A percentile compares a stretch with the other conserved stretches of the same genome.
Evolutionary conservation across 2,888 invertebrate genomes (phyloP).

Genomic region (Morinoia aosen): DNA sequence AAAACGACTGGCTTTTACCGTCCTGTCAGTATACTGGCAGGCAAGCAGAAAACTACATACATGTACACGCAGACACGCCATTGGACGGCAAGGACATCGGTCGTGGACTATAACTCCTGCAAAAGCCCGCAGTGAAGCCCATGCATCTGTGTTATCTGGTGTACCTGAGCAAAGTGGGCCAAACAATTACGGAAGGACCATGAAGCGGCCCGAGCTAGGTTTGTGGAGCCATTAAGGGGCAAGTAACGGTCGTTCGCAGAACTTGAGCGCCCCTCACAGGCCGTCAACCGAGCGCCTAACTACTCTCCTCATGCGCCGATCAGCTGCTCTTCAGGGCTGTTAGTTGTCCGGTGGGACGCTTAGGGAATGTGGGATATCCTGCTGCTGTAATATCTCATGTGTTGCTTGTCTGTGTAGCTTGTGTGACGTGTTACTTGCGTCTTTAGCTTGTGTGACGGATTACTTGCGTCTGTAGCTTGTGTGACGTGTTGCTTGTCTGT

Average conservation of each 20-base stretch:
- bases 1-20: not conserved
- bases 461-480: too few species aligned
- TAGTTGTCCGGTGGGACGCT: too few species aligned
- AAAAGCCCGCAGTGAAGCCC: not conserved
- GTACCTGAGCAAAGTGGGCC: not conserved
- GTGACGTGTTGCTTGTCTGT: too few species aligned
- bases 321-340: not conserved
- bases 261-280: not conserved
- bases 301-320: not conserved
- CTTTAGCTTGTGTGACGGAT: too few species aligned
- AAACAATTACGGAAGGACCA: constrained; percentile 31
- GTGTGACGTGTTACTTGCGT: too few species aligned
- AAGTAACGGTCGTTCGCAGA: constrained; percentile 8
- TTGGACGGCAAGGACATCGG: not conserved
- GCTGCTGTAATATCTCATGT: too few species aligned
- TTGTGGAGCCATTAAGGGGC: constrained; percentile 41
- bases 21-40: not conserved
- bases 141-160: not conserved
- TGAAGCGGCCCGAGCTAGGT: constrained; percentile 24
- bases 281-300: not conserved
- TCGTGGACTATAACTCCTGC: not conserved
- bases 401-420: too few species aligned
- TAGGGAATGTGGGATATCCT: too few species aligned
- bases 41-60: not conserved
- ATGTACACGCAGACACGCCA: not conserved